Conservation (phyloP, 1,140 invertebrate genomes). For the Drosophila biarmipes region DNA sequence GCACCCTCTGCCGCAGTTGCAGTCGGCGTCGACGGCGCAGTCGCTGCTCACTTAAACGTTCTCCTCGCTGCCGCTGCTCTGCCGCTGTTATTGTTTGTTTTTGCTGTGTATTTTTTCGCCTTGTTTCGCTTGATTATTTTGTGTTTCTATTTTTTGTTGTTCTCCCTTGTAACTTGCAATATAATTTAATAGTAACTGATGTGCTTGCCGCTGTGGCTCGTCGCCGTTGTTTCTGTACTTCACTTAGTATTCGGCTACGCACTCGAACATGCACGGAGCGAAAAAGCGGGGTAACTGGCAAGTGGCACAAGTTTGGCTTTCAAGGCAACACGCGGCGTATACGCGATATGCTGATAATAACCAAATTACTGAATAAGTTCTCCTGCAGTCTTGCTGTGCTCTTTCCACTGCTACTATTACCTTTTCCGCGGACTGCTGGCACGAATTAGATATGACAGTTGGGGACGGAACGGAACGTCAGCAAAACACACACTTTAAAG, state of each 20-base stretch:
- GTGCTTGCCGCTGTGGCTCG: conserved; percentile 28
- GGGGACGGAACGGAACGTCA: conserved; percentile 25
- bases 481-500: conserved; percentile 30
- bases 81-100: conserved; percentile 56
- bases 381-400: conserved; percentile 25
- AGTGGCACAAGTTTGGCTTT: conserved; percentile 56
- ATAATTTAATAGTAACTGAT: conserved; percentile 74
- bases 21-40: conserved; percentile 10
- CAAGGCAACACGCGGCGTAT: conserved; percentile 70
- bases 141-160: conserved; percentile 32
- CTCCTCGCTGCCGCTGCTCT: conserved; percentile 23
- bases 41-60: conserved; percentile 63
- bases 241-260: conserved; percentile 63
- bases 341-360: conserved; percentile 52
- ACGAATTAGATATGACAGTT: conserved; percentile 21
- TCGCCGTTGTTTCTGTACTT: conserved; percentile 56
- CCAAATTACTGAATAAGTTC: not conserved
- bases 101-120: conserved; percentile 66
- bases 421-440: conserved; percentile 6
- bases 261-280: conserved; percentile 38
- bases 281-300: not conserved
- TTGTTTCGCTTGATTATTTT: conserved; percentile 77
- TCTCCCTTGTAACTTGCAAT: conserved; percentile 69
- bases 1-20: conserved; percentile 39
- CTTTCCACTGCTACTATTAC: conserved; percentile 7